phyloP scores from a whole-genome alignment of 1,140 invertebrate species.

The Heliconius congener region DNA sequence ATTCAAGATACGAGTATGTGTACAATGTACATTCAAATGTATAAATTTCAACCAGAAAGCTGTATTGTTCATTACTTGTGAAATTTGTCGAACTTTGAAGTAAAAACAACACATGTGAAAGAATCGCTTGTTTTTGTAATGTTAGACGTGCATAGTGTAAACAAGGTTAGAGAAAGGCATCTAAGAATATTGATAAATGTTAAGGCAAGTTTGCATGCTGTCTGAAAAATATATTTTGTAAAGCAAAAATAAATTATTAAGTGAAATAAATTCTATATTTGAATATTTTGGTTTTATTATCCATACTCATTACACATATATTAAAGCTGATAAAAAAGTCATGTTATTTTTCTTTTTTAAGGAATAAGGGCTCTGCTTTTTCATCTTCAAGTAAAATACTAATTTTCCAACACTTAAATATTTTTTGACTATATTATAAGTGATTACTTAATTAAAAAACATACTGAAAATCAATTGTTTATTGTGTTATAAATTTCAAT shows the following conservation, averaged over 20 bases:
- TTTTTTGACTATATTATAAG: no score
- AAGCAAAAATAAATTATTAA: constrained; percentile 5
- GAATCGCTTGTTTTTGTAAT: not conserved
- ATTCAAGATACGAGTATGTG: no score
- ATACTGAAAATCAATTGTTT: constrained; percentile 59
- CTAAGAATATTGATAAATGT: not conserved
- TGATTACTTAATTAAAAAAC: constrained; percentile 35
- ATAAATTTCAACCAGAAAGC: not conserved
- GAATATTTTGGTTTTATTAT: constrained; percentile 24
- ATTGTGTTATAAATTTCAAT: constrained; percentile 57
- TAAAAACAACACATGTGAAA: constrained; percentile 9
- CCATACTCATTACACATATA: not conserved
- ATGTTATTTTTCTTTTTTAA: no score
- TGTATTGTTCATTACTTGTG: not conserved
- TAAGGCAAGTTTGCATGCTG: not conserved
- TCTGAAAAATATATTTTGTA: constrained; percentile 19
- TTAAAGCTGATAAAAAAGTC: no score
- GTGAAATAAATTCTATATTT: constrained; percentile 32
- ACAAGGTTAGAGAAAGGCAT: not conserved
- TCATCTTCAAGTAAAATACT: no score
- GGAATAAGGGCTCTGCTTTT: no score
- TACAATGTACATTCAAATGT: no score
- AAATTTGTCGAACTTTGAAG: not conserved
- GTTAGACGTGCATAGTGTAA: not conserved
- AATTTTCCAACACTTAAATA: no score